These are phyloP conservation scores for Hesperia comma DNA, from an alignment of 2,888 invertebrate genomes.

Conservation along the genomic window DNA sequence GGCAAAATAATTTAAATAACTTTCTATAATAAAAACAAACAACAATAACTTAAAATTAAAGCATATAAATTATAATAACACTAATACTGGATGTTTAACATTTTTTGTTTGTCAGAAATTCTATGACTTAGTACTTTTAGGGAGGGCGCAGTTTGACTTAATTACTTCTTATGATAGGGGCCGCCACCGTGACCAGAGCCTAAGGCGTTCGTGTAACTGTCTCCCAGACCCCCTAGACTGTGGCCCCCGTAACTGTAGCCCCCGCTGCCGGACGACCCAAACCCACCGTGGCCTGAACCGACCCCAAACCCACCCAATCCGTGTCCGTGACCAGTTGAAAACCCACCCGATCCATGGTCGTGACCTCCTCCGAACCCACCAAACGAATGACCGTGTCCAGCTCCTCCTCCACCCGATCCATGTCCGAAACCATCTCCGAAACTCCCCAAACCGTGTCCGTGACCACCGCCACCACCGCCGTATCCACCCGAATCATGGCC, in stretches of 20 bases:
- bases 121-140: slow-evolving; percentile 71
- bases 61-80: slow-evolving; percentile 64
- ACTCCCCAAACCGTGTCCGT: slow-evolving; percentile 39
- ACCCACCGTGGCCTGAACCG: slow-evolving; percentile 55
- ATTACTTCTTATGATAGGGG: slow-evolving; percentile 68
- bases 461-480: slow-evolving; percentile 39
- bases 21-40: slow-evolving; percentile 60
- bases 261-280: slow-evolving; percentile 51
- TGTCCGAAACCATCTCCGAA: too few species aligned
- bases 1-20: slow-evolving; percentile 53
- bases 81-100: slow-evolving; percentile 51
- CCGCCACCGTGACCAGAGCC: slow-evolving; percentile 78
- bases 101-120: slow-evolving; percentile 48
- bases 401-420: too few species aligned
- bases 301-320: slow-evolving; percentile 44
- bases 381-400: too few species aligned
- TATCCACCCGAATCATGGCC: slow-evolving; percentile 44
- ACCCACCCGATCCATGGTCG: too few species aligned
- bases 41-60: slow-evolving; percentile 70
- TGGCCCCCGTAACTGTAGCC: slow-evolving; percentile 47
- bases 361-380: too few species aligned
- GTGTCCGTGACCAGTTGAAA: slow-evolving; percentile 38
- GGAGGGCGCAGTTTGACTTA: slow-evolving; percentile 45
- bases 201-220: slow-evolving; percentile 73
- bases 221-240: slow-evolving; percentile 54